phyloP scores from a whole-genome alignment of 2,888 invertebrate species.

The Lepetodrilus schrolli region DNA sequence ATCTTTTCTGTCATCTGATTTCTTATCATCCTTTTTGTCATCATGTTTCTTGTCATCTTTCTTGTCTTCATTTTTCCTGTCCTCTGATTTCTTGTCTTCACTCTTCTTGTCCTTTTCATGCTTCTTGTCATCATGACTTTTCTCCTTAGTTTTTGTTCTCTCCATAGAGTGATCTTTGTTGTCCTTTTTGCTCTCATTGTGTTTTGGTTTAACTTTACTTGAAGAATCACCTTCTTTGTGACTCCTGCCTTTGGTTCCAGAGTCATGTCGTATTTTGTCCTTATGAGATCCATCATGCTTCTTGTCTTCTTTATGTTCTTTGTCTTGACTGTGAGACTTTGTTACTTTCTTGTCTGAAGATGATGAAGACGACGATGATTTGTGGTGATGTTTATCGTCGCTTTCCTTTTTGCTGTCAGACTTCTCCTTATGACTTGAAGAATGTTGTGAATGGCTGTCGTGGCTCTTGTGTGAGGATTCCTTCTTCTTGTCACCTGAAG shows the following conservation, averaged over 20 bases:
- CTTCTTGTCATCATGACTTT: constrained; percentile 36
- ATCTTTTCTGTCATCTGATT: constrained; percentile 45
- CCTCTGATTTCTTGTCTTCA: constrained; percentile 45
- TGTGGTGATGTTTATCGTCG: constrained; percentile 30
- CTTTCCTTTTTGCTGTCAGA: constrained; percentile 36
- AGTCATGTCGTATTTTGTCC: constrained; percentile 39
- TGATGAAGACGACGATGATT: constrained; percentile 21
- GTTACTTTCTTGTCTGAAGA: constrained; percentile 46
- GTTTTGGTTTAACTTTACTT: constrained; percentile 38
- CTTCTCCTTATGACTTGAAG: constrained; percentile 38
- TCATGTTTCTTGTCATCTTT: constrained; percentile 47
- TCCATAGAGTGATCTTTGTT: constrained; percentile 40
- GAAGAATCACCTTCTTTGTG: constrained; percentile 33
- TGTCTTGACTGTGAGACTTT: constrained; percentile 40
- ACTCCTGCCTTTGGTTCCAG: constrained; percentile 38
- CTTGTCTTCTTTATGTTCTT: constrained; percentile 42
- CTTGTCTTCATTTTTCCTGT: constrained; percentile 40
- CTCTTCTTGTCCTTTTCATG: constrained; percentile 40
- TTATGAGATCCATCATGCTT: constrained; percentile 37
- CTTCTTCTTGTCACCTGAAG: constrained; percentile 14
- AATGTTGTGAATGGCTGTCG: constrained; percentile 28
- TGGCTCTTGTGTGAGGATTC: constrained; percentile 18
- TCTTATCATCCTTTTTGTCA: constrained; percentile 43
- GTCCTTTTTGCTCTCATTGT: constrained; percentile 39
- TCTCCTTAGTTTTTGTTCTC: constrained; percentile 36